Percentiles rank a stretch among this genome's conserved stretches.
phyloP scores from a whole-genome alignment of 1,140 invertebrate species.

The Brachionus plicatilis region DNA sequence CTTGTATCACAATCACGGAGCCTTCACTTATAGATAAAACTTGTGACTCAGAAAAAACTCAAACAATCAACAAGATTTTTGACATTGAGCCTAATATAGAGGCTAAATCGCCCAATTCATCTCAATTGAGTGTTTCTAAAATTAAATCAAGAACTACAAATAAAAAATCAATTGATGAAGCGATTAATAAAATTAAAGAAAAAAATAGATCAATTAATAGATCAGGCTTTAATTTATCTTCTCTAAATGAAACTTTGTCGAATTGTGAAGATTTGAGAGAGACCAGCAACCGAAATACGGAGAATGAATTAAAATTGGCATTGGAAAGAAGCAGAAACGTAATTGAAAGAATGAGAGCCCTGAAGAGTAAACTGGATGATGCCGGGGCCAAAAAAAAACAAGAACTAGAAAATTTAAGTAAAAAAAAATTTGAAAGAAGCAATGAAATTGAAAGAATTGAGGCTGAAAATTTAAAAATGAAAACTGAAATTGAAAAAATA shows the following conservation, averaged over 20 bases:
- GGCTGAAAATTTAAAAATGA: neutral
- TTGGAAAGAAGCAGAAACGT: neutral
- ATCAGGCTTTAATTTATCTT: neutral
- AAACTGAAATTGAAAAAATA: neutral
- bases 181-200: neutral
- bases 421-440: neutral
- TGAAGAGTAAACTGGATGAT: neutral
- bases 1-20: neutral
- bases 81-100: neutral
- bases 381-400: neutral
- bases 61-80: neutral
- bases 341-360: neutral
- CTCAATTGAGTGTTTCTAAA: neutral
- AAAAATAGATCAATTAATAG: neutral
- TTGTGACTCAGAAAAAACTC: neutral
- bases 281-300: neutral
- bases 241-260: neutral
- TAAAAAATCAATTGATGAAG: too few relatives aligned
- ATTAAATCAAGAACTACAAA: neutral
- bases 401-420: neutral
- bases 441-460: neutral
- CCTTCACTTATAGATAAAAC: slow-evolving; percentile 20
- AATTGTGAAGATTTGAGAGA: neutral
- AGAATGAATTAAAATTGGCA: neutral
- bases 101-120: neutral